phyloP scores from a whole-genome alignment of 2,888 invertebrate species.

The Escarpia spicata region DNA sequence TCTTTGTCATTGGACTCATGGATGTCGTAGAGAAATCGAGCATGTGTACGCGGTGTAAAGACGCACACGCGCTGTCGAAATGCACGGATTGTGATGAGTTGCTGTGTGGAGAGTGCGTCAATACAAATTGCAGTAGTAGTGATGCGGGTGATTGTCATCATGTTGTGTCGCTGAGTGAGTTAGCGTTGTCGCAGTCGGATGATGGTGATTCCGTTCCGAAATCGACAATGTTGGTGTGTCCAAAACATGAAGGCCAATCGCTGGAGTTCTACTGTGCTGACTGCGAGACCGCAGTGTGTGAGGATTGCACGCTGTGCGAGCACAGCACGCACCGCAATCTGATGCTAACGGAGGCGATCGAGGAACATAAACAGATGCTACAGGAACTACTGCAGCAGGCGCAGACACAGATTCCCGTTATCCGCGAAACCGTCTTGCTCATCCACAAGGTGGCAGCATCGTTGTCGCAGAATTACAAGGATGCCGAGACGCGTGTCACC shows the following conservation, averaged over 20 bases:
- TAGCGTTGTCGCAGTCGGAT: slow-evolving; percentile 43
- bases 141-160: slow-evolving; percentile 39
- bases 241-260: slow-evolving; percentile 60
- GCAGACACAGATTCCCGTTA: slow-evolving; percentile 57
- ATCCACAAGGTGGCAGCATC: slow-evolving; percentile 54
- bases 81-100: slow-evolving; percentile 55
- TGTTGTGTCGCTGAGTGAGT: slow-evolving; percentile 53
- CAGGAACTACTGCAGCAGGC: slow-evolving; percentile 58
- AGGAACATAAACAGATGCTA: slow-evolving; percentile 62
- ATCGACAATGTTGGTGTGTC: slow-evolving; percentile 56
- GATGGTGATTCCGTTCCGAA: neutral
- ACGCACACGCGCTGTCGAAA: slow-evolving; percentile 32
- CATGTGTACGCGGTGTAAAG: slow-evolving; percentile 28
- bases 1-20: slow-evolving; percentile 66
- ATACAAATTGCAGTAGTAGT: neutral
- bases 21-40: slow-evolving; percentile 55
- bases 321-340: slow-evolving; percentile 67
- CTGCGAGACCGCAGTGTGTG: slow-evolving; percentile 69
- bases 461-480: slow-evolving; percentile 45
- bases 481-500: slow-evolving; percentile 56
- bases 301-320: slow-evolving; percentile 67
- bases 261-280: slow-evolving; percentile 67
- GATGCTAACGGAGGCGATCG: slow-evolving; percentile 65
- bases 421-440: slow-evolving; percentile 58
- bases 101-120: neutral